phyloP scores from a whole-genome alignment of 2,797 vertebrate species.

The Halcyon chelicuti region DNA sequence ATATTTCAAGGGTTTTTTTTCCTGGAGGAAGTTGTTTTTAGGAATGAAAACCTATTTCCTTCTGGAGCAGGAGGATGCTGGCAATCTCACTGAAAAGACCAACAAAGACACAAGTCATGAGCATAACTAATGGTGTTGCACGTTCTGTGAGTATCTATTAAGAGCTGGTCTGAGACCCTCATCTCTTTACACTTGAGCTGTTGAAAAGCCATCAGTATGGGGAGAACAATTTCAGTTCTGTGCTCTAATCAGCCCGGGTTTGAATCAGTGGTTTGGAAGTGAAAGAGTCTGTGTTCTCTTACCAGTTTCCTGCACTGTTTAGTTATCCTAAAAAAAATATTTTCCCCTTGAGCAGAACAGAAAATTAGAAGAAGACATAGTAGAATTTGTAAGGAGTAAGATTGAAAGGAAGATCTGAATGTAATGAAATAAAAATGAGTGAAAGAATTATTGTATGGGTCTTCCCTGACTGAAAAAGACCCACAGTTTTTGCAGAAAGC shows the following conservation, averaged over 20 bases:
- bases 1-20: background rate
- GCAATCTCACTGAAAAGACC: background rate
- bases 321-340: background rate
- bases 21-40: background rate
- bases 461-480: background rate
- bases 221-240: background rate
- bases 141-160: background rate
- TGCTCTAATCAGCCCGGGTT: background rate
- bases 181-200: background rate
- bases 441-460: background rate
- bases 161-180: background rate
- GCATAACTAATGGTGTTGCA: background rate
- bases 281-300: background rate
- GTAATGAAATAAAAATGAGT: background rate
- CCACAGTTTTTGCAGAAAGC: background rate
- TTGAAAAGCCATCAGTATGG: background rate
- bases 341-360: background rate
- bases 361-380: background rate
- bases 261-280: background rate
- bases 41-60: background rate
- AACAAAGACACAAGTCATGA: background rate
- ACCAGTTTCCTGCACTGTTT: background rate
- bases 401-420: background rate
- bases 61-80: background rate
- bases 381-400: background rate